These are phyloP conservation scores for Emmelina monodactyla DNA, from an alignment of 2,888 invertebrate species.

Conservation along the genomic window DNA sequence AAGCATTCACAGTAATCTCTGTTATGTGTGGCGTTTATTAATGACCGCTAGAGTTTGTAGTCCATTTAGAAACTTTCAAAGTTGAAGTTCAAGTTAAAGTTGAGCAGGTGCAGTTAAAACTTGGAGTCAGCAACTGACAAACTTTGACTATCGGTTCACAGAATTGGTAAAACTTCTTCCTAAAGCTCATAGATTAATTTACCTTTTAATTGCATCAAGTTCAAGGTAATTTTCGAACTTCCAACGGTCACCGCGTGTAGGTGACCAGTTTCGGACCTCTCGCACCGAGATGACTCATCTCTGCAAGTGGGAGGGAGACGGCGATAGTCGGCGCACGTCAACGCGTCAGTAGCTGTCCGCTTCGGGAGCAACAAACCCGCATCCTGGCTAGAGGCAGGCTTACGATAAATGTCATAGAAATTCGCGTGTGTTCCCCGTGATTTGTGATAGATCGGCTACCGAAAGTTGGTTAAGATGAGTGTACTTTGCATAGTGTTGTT, in stretches of 20 bases:
- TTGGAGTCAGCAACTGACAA: too few relatives aligned
- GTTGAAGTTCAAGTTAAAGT: too few relatives aligned
- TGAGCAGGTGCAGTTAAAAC: too few relatives aligned
- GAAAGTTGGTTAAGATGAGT: conserved; percentile 40
- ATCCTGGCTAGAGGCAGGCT: not conserved
- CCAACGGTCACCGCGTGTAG: conserved; percentile 1
- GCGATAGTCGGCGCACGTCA: conserved; percentile 27
- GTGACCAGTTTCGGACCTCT: not conserved
- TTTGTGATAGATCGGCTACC: conserved; percentile 22
- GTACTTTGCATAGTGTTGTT: conserved; percentile 44
- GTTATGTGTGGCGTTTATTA: too few relatives aligned
- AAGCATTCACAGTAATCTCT: too few relatives aligned
- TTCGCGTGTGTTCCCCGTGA: not conserved
- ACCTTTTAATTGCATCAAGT: too few relatives aligned
- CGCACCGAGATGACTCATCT: not conserved
- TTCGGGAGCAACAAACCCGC: not conserved
- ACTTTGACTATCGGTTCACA: too few relatives aligned
- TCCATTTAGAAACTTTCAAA: too few relatives aligned
- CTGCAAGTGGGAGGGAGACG: conserved; percentile 32
- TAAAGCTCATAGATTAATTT: too few relatives aligned
- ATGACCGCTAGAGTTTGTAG: too few relatives aligned
- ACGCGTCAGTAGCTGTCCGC: conserved; percentile 25
- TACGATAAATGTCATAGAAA: not conserved
- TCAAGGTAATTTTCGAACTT: too few relatives aligned
- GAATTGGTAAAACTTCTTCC: too few relatives aligned